Evolutionary conservation across 2,797 vertebrate species (phyloP), one percentile per base, ranked within the genome.

Genomic region (Todus mexicanus): DNA sequence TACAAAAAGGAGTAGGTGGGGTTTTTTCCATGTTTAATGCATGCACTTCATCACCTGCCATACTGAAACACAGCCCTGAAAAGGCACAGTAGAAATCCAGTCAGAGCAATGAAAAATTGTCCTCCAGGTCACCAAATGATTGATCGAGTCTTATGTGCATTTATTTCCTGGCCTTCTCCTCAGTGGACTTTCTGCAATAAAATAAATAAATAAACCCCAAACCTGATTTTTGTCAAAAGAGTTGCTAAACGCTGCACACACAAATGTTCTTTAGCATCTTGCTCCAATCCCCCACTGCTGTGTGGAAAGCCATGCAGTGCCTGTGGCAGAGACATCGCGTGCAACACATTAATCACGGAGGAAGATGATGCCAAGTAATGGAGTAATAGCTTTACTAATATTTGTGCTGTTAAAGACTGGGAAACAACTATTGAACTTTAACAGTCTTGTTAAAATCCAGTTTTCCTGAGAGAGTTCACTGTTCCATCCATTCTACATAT

Each of bases 341-440:
- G 37, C 56, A 69, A 48, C 7, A 14, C 91, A 75, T 93, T 77
- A 80, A 91, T 94, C 89, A 95, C n/a, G 33, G 69, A 76, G 54
- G 71, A 91, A 72, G 69, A 78, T 11, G 15, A 35, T 92, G 83
- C 82, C 85, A 84, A 91, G 51, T 18, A 61, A 73, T 51, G 47
- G 84, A 59, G 70, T 84, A 81, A 84, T 25, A 91, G 31, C 22
- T 84, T 88, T 88, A 48, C 63, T 81, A 86, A 76, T 86, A 88
- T 87, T 81, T 94, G 59, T 93, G 73, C 37, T 43, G 51, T 91
- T 83, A 63, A 85, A 83, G 47, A 61, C 5, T 1, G 2, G 18
- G 25, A 91, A 92, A 69, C 35, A 87, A 75, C 23, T 64, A 37
- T 9, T 18, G 61, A 83, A 82, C 35, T 91, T 83, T 17, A 74